These are phyloP conservation scores for Tachysurus fulvidraco DNA, from an alignment of 2,113 vertebrate genomes.

Conservation along the genomic window DNA sequence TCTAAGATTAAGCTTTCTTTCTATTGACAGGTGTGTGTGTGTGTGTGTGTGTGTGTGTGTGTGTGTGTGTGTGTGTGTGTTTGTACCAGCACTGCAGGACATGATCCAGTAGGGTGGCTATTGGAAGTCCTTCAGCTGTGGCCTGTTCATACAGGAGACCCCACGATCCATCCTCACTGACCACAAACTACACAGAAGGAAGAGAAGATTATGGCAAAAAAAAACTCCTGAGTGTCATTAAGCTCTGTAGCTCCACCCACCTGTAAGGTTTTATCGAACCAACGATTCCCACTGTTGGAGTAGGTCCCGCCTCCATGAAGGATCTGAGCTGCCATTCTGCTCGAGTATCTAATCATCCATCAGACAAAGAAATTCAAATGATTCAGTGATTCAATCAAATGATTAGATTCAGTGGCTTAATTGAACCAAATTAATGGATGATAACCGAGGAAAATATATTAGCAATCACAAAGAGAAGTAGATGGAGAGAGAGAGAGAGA, in stretches of 20 bases:
- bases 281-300: conserved; percentile 85
- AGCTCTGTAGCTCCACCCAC: conserved; percentile 58
- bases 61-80: not conserved
- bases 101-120: conserved; percentile 77
- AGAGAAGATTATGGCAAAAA: not conserved
- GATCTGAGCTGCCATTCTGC: conserved; percentile 81
- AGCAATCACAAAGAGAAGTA: not conserved
- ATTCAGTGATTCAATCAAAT: not conserved
- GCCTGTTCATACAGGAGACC: conserved; percentile 82
- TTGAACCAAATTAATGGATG: not conserved
- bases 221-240: not conserved
- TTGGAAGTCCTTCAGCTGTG: conserved; percentile 77
- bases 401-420: not conserved
- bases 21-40: not conserved
- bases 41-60: not conserved
- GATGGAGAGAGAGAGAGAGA: not conserved
- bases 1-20: not conserved
- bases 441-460: not conserved
- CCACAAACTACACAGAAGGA: conserved; percentile 72
- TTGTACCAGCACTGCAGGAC: conserved; percentile 77
- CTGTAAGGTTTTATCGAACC: conserved; percentile 86
- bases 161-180: conserved; percentile 83
- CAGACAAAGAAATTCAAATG: not conserved
- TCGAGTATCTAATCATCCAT: conserved; percentile 72
- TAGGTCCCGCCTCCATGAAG: conserved; percentile 82